These are phyloP conservation scores for Micropterix aruncella DNA, from an alignment of 2,888 invertebrate species.

Conservation along the genomic window DNA sequence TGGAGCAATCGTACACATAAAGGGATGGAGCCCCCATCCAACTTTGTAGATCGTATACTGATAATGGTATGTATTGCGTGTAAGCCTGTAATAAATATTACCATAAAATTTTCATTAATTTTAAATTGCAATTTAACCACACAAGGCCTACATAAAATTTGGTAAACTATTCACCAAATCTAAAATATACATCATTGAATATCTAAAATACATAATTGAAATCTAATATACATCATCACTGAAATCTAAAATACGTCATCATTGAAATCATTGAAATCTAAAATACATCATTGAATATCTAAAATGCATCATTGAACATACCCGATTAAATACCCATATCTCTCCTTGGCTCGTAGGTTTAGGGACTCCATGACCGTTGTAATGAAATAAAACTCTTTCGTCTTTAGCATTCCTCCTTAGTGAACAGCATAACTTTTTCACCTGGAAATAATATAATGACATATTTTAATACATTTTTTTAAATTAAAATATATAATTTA, in stretches of 20 bases:
- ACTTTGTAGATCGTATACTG: constrained; percentile 93
- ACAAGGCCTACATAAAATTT: too few relatives aligned
- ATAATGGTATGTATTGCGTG: constrained; percentile 98
- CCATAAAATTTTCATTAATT: too few relatives aligned
- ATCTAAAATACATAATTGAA: too few relatives aligned
- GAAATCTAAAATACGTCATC: too few relatives aligned
- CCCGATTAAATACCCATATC: constrained; percentile 98
- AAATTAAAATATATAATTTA: too few relatives aligned
- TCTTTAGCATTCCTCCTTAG: constrained; percentile 94
- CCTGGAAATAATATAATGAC: too few relatives aligned
- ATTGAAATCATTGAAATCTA: neutral
- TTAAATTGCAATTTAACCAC: too few relatives aligned
- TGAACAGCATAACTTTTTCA: constrained; percentile 91
- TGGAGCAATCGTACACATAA: constrained; percentile 98
- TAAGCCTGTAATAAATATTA: constrained; percentile 61
- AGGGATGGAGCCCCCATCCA: constrained; percentile 99
- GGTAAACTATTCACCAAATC: too few relatives aligned
- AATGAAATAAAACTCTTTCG: constrained; percentile 96
- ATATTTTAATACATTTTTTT: too few relatives aligned
- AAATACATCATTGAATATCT: constrained; percentile 2
- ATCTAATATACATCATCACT: too few relatives aligned
- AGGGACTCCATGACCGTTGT: constrained; percentile 99
- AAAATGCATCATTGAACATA: constrained; percentile 32
- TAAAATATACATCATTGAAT: constrained; percentile 3
- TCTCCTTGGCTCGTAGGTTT: constrained; percentile 96